Evolutionary conservation across 2,888 invertebrate genomes (phyloP), one percentile per base, ranked within the genome.

Genomic region (Acanthoscelides obtectus): DNA sequence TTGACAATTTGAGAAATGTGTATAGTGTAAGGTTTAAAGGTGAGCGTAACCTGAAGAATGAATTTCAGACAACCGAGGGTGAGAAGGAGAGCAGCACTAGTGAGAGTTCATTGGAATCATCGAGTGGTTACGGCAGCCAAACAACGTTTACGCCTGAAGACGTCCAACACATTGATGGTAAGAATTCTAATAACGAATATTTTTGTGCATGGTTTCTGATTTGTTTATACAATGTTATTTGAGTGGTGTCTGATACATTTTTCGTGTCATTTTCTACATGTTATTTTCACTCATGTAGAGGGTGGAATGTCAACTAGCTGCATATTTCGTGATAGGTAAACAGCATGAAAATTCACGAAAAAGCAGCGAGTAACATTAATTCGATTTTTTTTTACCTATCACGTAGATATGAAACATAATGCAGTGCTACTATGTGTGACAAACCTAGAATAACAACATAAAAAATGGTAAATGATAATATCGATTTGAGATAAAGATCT

Each of bases 91-190:
- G 91, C 80, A 91, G 90, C 80, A 91, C 91, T 20, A 92, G 93
- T 76, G 93, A 93, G 80, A 92, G 92, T 20, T 93, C 92, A 0
- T 84, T 93, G 69, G 93, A 93, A 77, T 93, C 93, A 0, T 93
- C 92, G 25, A 92, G 92, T 77, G 92, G 93, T 0, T 93, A 93
- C 80, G 92, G 93, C 67, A 93, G 93, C 80, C 93, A 93, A 81
- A 92, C 92, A 0, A 91, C 91, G 12, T 90, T 92, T 80, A 90
- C 87, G 0, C 89, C 89, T 75, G 89, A 90, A 75, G 90, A 90
- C 71, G 77, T 69, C n/a, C 77, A 75, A 70, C 81, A 82, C 73
- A 67, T 76, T 20, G 81, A 82, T 72, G 80, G 81, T 81, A 73
- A 75, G 77, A 68, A 20, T 20, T 45, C 19, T 66, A 6, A 66